Evolutionary conservation across 2,797 vertebrate genomes (phyloP).

Genomic region (Chiroxiphia lanceolata): DNA sequence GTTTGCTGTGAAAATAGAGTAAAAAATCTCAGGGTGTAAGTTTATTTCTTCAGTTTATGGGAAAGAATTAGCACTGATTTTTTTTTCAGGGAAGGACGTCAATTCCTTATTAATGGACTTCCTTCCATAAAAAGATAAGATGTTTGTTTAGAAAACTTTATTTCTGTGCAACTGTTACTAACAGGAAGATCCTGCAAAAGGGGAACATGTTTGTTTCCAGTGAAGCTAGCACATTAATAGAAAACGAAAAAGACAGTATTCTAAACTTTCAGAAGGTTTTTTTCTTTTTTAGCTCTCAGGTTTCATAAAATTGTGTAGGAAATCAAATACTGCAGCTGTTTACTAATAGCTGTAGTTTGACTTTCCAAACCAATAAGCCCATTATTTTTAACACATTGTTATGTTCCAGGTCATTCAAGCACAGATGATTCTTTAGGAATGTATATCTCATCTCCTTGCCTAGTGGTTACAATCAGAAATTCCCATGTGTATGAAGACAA

Average conservation of each 20-base stretch:
- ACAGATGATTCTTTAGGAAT: background rate
- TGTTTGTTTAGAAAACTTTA: conserved; percentile 79
- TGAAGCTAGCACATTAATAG: conserved; percentile 13
- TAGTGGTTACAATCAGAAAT: background rate
- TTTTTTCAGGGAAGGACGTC: conserved; percentile 74
- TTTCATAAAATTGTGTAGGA: background rate
- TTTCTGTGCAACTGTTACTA: conserved; percentile 75
- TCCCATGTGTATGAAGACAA: background rate
- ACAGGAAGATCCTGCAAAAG: conserved; percentile 69
- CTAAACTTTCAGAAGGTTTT: background rate
- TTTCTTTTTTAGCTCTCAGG: background rate
- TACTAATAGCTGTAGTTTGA: background rate
- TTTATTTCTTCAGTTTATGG: conserved; percentile 72
- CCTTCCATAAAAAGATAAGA: conserved; percentile 82
- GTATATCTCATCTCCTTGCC: background rate
- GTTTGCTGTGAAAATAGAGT: conserved; percentile 58
- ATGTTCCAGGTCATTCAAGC: background rate
- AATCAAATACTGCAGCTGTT: background rate
- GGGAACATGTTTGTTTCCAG: conserved; percentile 56
- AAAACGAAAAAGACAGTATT: conserved; percentile 25
- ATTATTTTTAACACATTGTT: conserved; percentile 6
- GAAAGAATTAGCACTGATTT: conserved; percentile 66
- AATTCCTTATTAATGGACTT: conserved; percentile 78
- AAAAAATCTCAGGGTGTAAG: conserved; percentile 45
- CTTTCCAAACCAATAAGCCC: background rate